Percentiles rank a stretch among this genome's conserved stretches.
Evolutionary conservation across 2,113 vertebrate species (phyloP).

Genomic region (Cochlearius cochlearius): DNA sequence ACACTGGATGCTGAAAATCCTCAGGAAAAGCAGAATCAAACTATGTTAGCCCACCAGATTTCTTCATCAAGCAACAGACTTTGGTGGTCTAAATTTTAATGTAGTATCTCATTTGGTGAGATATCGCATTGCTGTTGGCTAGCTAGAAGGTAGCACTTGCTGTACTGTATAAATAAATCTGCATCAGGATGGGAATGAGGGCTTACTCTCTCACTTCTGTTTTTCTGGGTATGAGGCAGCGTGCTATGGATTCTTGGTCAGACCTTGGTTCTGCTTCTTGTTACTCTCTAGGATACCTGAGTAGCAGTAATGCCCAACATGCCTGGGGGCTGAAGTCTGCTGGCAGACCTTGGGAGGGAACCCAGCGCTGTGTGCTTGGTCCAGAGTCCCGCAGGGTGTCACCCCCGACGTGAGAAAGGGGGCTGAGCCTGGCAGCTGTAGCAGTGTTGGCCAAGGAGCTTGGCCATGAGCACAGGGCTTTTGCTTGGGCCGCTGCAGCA

Average conservation of each 20-base stretch:
- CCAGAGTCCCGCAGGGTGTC: not conserved
- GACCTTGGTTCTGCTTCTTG: not conserved
- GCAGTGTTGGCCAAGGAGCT: not conserved
- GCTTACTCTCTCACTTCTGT: not conserved
- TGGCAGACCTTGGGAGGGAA: not conserved
- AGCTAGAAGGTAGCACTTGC: not conserved
- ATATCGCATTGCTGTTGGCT: not conserved
- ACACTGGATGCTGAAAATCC: not conserved
- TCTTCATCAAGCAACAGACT: not conserved
- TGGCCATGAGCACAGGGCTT: not conserved
- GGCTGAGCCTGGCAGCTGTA: accelerated
- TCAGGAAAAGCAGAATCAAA: not conserved
- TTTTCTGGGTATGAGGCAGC: not conserved
- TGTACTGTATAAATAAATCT: not conserved
- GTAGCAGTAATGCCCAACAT: not conserved
- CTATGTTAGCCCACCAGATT: not conserved
- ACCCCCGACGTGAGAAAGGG: accelerated
- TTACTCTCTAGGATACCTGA: accelerated
- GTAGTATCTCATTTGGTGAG: not conserved
- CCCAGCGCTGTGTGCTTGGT: not conserved
- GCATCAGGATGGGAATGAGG: not conserved
- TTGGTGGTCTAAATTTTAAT: not conserved
- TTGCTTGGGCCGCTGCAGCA: not conserved
- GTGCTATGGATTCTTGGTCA: not conserved
- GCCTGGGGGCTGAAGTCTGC: not conserved